Evolutionary conservation across 2,113 vertebrate species (phyloP).

Genomic region (Paradoxurus hermaphroditus): DNA sequence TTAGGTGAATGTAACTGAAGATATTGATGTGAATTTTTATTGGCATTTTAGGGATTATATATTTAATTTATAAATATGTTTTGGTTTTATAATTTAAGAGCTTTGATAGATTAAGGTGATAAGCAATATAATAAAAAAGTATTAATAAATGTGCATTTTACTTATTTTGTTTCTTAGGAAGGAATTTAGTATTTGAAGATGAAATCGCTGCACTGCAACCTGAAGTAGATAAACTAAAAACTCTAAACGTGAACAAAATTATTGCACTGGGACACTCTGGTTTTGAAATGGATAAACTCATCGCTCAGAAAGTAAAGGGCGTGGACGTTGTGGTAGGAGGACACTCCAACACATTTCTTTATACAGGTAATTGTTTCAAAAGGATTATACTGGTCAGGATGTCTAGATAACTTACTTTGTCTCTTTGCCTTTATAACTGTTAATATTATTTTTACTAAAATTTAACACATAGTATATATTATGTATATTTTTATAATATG

Average conservation of each 20-base stretch:
- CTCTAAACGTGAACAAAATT: slow-evolving; percentile 90
- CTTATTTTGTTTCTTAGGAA: slow-evolving; percentile 80
- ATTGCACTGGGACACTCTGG: slow-evolving; percentile 97
- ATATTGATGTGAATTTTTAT: background rate
- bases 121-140: background rate
- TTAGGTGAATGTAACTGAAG: background rate
- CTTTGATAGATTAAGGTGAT: background rate
- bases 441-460: background rate
- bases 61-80: background rate
- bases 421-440: background rate
- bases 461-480: background rate
- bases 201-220: slow-evolving; percentile 89
- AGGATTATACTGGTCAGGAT: fast-evolving
- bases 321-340: slow-evolving; percentile 95
- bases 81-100: slow-evolving; percentile 7
- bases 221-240: slow-evolving; percentile 88
- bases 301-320: slow-evolving; percentile 90
- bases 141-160: background rate
- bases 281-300: slow-evolving; percentile 87
- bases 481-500: background rate
- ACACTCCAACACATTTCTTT: slow-evolving; percentile 96
- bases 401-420: background rate
- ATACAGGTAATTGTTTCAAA: slow-evolving; percentile 86
- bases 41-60: background rate
- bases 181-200: slow-evolving; percentile 87